Percentiles rank a stretch among this genome's conserved stretches.
Evolutionary conservation across 2,888 invertebrate genomes (phyloP).

Genomic region (Sipunculus nudus): DNA sequence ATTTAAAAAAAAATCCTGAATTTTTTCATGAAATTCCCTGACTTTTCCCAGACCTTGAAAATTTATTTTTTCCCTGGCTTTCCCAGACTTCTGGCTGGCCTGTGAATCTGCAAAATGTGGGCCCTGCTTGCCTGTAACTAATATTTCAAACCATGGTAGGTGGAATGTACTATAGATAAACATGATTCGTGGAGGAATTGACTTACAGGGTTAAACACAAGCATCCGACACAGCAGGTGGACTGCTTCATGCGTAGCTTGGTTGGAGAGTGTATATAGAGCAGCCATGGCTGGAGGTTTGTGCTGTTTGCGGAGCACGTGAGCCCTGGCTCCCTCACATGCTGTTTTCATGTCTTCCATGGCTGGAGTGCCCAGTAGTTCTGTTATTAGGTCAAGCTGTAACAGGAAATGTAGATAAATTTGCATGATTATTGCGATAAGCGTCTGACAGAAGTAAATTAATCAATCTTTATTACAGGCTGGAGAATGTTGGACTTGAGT

Average conservation of each 20-base stretch:
- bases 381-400: constrained; percentile 93
- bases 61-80: too few relatives aligned
- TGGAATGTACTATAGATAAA: too few relatives aligned
- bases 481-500: too few relatives aligned
- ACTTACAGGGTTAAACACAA: constrained; percentile 95
- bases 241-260: constrained; percentile 98
- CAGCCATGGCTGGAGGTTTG: constrained; percentile 59
- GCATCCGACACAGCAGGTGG: constrained; percentile 95
- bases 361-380: constrained; percentile 96
- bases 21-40: too few relatives aligned
- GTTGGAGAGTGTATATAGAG: constrained; percentile 86
- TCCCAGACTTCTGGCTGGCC: too few relatives aligned
- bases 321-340: constrained; percentile 93
- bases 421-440: constrained; percentile 1
- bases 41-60: too few relatives aligned
- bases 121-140: too few relatives aligned
- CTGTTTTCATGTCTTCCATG: constrained; percentile 94
- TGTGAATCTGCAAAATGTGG: too few relatives aligned
- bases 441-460: neutral
- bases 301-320: constrained; percentile 81
- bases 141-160: too few relatives aligned
- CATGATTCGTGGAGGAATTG: too few relatives aligned
- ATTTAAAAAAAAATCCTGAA: too few relatives aligned
- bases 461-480: neutral
- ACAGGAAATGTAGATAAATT: constrained; percentile 8